A percentile compares a stretch with the other conserved stretches of the same genome.
Conservation (phyloP, 2,888 invertebrate genomes). For the Sturmia bella region DNA sequence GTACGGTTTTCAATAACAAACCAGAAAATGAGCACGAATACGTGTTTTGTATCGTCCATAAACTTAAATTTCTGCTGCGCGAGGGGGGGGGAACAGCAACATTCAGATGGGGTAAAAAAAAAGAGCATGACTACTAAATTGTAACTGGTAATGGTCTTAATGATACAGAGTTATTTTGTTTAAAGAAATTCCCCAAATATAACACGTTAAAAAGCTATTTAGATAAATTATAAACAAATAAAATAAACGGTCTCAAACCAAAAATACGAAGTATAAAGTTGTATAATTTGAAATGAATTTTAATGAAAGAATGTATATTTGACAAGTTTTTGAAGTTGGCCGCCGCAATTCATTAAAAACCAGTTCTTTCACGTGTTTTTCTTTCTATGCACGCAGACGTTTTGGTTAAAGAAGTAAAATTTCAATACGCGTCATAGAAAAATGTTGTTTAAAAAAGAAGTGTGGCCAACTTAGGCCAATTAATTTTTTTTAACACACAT, state of each 20-base stretch:
- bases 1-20: conserved; percentile 9
- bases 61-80: not conserved
- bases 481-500: too few species aligned
- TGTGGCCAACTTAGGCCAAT: too few species aligned
- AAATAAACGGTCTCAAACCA: not conserved
- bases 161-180: conserved; percentile 5
- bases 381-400: too few species aligned
- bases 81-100: too few species aligned
- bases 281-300: not conserved
- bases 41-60: conserved; percentile 29
- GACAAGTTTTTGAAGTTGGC: too few species aligned
- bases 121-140: not conserved
- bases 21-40: conserved; percentile 43
- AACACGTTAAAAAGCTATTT: not conserved
- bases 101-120: not conserved
- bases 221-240: conserved; percentile 19
- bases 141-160: conserved; percentile 22
- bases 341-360: too few species aligned
- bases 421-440: too few species aligned
- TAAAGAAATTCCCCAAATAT: conserved; percentile 14
- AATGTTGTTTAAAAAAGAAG: too few species aligned
- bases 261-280: not conserved
- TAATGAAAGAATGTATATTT: not conserved
- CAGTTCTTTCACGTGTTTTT: too few species aligned
- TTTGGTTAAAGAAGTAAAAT: too few species aligned